Evolutionary conservation across 1,140 invertebrate species (phyloP).

Genomic region (Hylaeus volcanicus): DNA sequence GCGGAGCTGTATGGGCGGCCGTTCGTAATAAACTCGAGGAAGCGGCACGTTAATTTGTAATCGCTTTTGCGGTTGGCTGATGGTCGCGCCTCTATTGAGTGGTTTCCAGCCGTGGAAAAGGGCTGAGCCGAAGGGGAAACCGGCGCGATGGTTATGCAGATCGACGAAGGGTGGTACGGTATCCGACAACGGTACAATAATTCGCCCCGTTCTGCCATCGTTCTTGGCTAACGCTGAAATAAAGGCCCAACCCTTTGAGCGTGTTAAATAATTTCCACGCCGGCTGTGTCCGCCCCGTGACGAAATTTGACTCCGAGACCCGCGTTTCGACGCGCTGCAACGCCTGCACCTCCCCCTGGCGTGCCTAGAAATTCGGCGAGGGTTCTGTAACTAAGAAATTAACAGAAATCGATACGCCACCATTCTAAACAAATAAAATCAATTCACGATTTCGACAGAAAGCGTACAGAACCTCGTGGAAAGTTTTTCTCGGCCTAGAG

Average conservation of each 20-base stretch:
- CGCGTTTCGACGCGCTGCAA: slow-evolving; percentile 15
- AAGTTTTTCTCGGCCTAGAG: too few relatives aligned
- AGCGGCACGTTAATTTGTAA: slow-evolving; percentile 77
- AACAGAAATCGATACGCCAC: too few relatives aligned
- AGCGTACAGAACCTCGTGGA: too few relatives aligned
- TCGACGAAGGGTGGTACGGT: slow-evolving; percentile 66
- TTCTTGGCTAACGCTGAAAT: slow-evolving; percentile 53
- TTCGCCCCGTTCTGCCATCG: slow-evolving; percentile 43
- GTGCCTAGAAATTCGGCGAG: too few relatives aligned
- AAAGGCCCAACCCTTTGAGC: slow-evolving; percentile 53
- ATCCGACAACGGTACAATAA: slow-evolving; percentile 56
- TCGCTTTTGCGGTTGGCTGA: slow-evolving; percentile 73
- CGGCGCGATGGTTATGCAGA: slow-evolving; percentile 73
- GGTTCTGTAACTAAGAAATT: too few relatives aligned
- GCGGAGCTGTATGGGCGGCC: slow-evolving; percentile 12
- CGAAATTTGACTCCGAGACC: slow-evolving; percentile 15
- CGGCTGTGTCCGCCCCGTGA: slow-evolving; percentile 11
- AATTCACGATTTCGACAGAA: too few relatives aligned
- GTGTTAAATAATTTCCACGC: slow-evolving; percentile 40
- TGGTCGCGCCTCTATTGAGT: slow-evolving; percentile 68
- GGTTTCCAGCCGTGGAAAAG: slow-evolving; percentile 55
- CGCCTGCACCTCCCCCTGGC: slow-evolving; percentile 28
- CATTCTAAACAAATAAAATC: too few relatives aligned
- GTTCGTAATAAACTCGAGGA: slow-evolving; percentile 75
- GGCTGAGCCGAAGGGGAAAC: slow-evolving; percentile 43